phyloP scores from a whole-genome alignment of 2,113 vertebrate genomes.

The Protobothrops mucrosquamatus region DNA sequence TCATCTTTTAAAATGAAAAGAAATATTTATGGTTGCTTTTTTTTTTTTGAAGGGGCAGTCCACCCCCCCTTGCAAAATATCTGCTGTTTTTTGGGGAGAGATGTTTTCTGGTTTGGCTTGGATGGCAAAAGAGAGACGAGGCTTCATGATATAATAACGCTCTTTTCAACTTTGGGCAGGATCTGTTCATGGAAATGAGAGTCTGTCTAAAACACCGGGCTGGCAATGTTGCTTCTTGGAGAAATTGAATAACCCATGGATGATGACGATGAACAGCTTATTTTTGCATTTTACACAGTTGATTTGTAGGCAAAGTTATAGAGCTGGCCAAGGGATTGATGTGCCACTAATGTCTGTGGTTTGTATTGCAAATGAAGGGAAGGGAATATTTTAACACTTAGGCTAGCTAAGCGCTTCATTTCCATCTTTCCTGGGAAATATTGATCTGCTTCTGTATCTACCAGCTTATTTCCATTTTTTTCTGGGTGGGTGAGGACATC shows the following conservation, averaged over 20 bases:
- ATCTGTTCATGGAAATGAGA: neutral
- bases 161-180: slow-evolving; percentile 9
- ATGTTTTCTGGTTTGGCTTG: slow-evolving; percentile 12
- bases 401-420: neutral
- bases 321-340: neutral
- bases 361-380: fast-evolving
- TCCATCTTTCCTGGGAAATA: neutral
- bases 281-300: neutral
- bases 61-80: slow-evolving; percentile 20
- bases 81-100: neutral
- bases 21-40: neutral
- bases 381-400: neutral
- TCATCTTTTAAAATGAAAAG: neutral
- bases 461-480: neutral
- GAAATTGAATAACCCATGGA: neutral
- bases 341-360: neutral
- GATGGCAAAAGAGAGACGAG: slow-evolving; percentile 30
- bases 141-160: slow-evolving; percentile 61
- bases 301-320: neutral
- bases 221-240: neutral
- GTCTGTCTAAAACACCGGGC: neutral
- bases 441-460: neutral
- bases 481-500: neutral
- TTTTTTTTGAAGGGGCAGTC: neutral
- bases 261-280: neutral